phyloP scores from a whole-genome alignment of 2,113 vertebrate species.

The Copsychus sechellarum region DNA sequence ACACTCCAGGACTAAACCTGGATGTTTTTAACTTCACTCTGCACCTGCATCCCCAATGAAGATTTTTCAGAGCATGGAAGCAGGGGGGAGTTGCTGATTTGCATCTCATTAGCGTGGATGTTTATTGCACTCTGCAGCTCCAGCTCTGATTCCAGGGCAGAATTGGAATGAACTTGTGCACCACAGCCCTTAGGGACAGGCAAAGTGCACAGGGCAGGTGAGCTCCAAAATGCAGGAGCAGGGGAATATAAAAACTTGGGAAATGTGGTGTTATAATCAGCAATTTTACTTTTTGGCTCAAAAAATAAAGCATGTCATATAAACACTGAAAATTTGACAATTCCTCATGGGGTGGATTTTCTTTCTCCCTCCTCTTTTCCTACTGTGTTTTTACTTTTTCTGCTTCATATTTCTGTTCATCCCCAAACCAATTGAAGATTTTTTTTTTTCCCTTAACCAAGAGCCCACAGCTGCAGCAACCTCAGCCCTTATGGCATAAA shows the following conservation, averaged over 20 bases:
- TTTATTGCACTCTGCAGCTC: background rate
- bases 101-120: background rate
- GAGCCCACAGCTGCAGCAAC: background rate
- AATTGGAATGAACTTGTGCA: fast-evolving
- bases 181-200: background rate
- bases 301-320: too few relatives aligned
- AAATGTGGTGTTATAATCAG: fast-evolving
- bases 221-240: background rate
- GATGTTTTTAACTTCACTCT: background rate
- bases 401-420: background rate
- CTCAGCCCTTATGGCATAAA: background rate
- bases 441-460: background rate
- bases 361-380: background rate
- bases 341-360: background rate
- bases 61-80: background rate
- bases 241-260: background rate
- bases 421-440: background rate
- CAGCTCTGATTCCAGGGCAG: background rate
- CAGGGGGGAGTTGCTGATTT: background rate
- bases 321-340: background rate
- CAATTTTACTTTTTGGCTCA: background rate
- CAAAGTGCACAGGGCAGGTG: background rate
- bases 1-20: background rate
- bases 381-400: background rate
- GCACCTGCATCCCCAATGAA: background rate